Conservation (phyloP, 2,113 vertebrate genomes). For the Piprites chloris region DNA sequence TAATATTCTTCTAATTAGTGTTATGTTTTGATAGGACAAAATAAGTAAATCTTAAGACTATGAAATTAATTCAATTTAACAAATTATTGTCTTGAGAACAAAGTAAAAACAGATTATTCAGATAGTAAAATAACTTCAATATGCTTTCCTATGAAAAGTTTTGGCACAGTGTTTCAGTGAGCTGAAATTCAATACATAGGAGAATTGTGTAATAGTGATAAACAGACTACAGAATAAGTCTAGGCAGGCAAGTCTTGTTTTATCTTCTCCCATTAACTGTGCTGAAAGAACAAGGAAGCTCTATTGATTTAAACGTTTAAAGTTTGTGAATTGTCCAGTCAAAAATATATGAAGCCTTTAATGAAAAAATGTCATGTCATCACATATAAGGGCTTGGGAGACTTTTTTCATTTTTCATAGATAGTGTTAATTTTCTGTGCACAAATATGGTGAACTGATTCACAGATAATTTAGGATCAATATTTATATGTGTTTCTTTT, state of each 20-base stretch:
- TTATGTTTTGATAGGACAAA: not conserved
- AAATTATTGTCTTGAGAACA: not conserved
- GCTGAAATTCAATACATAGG: not conserved
- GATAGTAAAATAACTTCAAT: not conserved
- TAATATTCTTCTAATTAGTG: not conserved
- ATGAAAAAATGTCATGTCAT: not conserved
- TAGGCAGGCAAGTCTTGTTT: not conserved
- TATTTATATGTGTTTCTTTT: not conserved
- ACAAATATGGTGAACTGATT: not conserved
- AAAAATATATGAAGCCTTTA: not conserved
- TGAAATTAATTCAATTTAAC: not conserved
- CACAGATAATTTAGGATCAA: not conserved
- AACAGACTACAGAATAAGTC: not conserved
- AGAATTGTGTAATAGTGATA: not conserved
- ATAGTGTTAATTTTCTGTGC: not conserved
- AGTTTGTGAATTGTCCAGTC: not conserved
- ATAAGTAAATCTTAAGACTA: not conserved
- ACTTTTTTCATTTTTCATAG: not conserved
- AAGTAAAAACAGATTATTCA: not conserved
- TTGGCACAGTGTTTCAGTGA: not conserved
- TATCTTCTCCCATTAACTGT: not conserved
- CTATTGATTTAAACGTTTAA: not conserved
- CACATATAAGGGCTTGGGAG: not conserved
- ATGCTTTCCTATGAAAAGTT: not conserved
- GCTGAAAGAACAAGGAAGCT: not conserved